A percentile compares a stretch with the other conserved stretches of the same genome.
phyloP scores from a whole-genome alignment of 2,113 vertebrate genomes.

The Pholis gunnellus region DNA sequence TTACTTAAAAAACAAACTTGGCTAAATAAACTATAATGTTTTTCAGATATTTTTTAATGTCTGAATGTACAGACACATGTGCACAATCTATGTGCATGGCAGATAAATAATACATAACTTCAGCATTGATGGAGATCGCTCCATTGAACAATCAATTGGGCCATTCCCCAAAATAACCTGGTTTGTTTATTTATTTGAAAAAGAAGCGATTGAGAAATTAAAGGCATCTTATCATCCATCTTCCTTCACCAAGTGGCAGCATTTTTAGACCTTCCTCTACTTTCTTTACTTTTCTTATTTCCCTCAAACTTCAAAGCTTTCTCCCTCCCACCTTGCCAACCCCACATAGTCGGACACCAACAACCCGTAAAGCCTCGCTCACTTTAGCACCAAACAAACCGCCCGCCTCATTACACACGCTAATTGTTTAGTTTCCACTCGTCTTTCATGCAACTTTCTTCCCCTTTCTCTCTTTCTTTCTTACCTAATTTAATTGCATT shows the following conservation, averaged over 20 bases:
- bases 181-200: neutral
- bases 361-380: constrained; percentile 66
- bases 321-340: constrained; percentile 45
- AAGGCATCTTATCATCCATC: constrained; percentile 34
- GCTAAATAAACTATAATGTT: no score
- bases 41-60: neutral
- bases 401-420: constrained; percentile 70
- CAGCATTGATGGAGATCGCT: neutral
- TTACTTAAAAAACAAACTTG: no score
- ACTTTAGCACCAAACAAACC: constrained; percentile 68
- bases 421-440: constrained; percentile 72
- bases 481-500: neutral
- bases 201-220: constrained; percentile 10
- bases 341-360: constrained; percentile 66
- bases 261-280: constrained; percentile 63
- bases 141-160: neutral
- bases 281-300: constrained; percentile 48
- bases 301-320: constrained; percentile 63
- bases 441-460: constrained; percentile 30
- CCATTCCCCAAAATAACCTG: constrained; percentile 17
- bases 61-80: neutral
- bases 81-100: neutral
- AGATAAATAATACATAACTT: neutral
- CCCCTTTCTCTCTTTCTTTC: neutral
- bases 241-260: constrained; percentile 16